Percentiles rank a stretch among this genome's conserved stretches.
Evolutionary conservation across 2,888 invertebrate species (phyloP).

Genomic region (Monoplex corrugatus): DNA sequence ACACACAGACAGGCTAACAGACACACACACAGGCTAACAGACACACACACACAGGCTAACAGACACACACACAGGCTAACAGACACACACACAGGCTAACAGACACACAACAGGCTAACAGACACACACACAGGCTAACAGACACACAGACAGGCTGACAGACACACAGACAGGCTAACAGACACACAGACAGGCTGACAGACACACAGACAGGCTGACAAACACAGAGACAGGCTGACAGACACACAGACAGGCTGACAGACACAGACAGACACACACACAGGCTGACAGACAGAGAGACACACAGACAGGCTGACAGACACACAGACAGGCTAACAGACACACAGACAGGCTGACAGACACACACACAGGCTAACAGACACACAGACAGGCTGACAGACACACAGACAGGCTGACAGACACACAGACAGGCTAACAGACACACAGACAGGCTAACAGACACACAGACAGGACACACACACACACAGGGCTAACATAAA

Average conservation of each 20-base stretch:
- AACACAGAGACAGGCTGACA: too few relatives aligned
- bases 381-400: too few relatives aligned
- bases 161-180: background rate
- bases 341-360: too few relatives aligned
- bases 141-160: background rate
- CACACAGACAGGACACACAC: slow-evolving; percentile 11
- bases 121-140: background rate
- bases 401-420: too few relatives aligned
- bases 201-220: background rate
- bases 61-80: background rate
- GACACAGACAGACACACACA: background rate
- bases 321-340: too few relatives aligned
- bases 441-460: background rate
- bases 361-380: too few relatives aligned
- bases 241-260: background rate
- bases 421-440: background rate
- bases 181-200: background rate
- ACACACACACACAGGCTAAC: background rate
- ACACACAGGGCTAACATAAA: background rate
- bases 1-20: background rate
- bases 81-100: background rate
- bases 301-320: background rate
- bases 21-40: background rate
- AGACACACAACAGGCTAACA: background rate
- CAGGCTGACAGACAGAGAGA: background rate